A percentile compares a stretch with the other conserved stretches of the same genome.
phyloP scores from a whole-genome alignment of 2,888 invertebrate genomes.

The Alcis repandata region DNA sequence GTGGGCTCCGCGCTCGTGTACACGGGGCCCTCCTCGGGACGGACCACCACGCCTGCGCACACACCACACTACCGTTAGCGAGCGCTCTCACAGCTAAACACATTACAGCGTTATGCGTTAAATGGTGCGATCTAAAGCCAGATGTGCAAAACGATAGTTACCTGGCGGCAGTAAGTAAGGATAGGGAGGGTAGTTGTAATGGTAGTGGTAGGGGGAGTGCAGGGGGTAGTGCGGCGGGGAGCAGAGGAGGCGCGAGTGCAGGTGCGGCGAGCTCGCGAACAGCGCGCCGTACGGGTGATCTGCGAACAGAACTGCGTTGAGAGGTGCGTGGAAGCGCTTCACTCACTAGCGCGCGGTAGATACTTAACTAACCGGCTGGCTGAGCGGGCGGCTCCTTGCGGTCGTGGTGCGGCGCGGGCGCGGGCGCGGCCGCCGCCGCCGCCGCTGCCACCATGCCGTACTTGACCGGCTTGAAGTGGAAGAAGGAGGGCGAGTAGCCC shows the following conservation, averaged over 20 bases:
- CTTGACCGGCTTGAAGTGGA: constrained; percentile 96
- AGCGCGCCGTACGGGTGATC: constrained; percentile 76
- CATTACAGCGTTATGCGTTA: neutral
- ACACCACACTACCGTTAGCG: constrained; percentile 35
- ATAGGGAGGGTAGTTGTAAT: constrained; percentile 81
- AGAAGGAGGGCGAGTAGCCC: constrained; percentile 96
- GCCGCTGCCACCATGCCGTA: constrained; percentile 88
- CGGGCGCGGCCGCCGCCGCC: constrained; percentile 72
- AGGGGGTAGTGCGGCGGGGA: constrained; percentile 83
- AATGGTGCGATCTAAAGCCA: constrained; percentile 40
- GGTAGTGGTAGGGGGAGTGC: constrained; percentile 83
- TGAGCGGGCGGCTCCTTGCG: constrained; percentile 86
- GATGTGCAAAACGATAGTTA: constrained; percentile 63
- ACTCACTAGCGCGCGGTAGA: constrained; percentile 80
- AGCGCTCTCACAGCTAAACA: neutral
- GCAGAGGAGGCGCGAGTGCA: constrained; percentile 81
- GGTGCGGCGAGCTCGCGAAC: constrained; percentile 78
- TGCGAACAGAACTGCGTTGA: constrained; percentile 79
- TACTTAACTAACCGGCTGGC: constrained; percentile 87
- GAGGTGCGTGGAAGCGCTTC: constrained; percentile 77
- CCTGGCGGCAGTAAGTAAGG: constrained; percentile 83
- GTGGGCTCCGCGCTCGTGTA: constrained; percentile 95
- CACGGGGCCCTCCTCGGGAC: constrained; percentile 93
- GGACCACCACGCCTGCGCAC: constrained; percentile 90
- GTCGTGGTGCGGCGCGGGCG: constrained; percentile 77